These are phyloP conservation scores for Zoanthus sansibaricus DNA, from an alignment of 92 coral and sea anemone genomes.

Conservation along the genomic window DNA sequence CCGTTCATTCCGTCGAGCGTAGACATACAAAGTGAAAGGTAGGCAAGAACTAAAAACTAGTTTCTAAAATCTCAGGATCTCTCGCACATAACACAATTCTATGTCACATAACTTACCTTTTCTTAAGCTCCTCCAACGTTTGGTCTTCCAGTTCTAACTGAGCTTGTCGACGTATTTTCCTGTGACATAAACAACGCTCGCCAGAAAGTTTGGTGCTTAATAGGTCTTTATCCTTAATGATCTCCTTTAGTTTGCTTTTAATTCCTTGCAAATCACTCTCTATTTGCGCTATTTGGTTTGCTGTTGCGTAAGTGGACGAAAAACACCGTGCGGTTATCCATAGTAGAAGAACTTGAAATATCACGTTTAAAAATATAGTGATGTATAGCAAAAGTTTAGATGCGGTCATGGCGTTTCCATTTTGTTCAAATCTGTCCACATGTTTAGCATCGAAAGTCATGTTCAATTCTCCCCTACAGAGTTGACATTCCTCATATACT, in stretches of 20 bases:
- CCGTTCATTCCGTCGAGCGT: too few species aligned
- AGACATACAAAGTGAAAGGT: constrained; percentile 1
- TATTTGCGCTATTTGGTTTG: constrained; percentile 22
- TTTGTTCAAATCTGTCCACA: neutral
- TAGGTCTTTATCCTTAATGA: constrained; percentile 5
- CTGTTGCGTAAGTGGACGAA: neutral
- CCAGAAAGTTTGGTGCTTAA: neutral
- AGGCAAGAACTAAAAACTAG: neutral
- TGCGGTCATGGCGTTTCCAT: neutral
- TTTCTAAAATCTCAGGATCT: constrained; percentile 2
- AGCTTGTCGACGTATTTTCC: constrained; percentile 17
- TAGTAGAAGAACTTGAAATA: neutral
- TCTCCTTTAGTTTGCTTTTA: neutral
- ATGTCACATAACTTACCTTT: neutral
- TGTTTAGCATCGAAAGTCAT: neutral
- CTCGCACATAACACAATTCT: neutral
- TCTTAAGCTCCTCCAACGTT: neutral
- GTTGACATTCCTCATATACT: neutral
- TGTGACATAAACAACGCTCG: constrained; percentile 11
- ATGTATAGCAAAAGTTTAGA: neutral
- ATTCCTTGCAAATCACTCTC: constrained; percentile 15
- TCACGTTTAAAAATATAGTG: neutral
- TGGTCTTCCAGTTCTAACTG: neutral
- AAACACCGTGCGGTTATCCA: neutral
- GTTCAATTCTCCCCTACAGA: neutral